These are phyloP conservation scores for Frankliniella intonsa DNA, from an alignment of 2,888 invertebrate species.

Conservation along the genomic window DNA sequence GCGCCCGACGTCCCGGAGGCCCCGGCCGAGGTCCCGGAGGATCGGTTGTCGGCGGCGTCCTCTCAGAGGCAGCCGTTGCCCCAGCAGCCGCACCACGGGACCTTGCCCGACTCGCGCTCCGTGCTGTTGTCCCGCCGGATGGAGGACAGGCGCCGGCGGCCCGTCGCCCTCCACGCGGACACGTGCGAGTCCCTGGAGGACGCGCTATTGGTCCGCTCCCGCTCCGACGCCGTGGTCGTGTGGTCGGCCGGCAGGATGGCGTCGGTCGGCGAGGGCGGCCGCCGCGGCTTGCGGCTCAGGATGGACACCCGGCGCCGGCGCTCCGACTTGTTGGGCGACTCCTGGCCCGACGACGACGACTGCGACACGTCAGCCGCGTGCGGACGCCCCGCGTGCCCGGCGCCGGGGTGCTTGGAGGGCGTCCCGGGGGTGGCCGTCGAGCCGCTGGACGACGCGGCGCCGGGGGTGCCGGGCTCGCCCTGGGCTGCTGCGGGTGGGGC, in stretches of 20 bases:
- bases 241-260: slow-evolving; percentile 39
- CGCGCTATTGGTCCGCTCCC: slow-evolving; percentile 40
- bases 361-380: slow-evolving; percentile 27
- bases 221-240: slow-evolving; percentile 42
- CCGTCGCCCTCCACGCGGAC: slow-evolving; percentile 38
- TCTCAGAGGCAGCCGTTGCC: slow-evolving; percentile 69
- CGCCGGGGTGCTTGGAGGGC: neutral
- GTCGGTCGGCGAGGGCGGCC: slow-evolving; percentile 21
- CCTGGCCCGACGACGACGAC: slow-evolving; percentile 48
- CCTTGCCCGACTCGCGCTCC: slow-evolving; percentile 50
- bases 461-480: neutral
- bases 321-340: slow-evolving; percentile 46
- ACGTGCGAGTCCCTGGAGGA: slow-evolving; percentile 29
- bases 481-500: neutral
- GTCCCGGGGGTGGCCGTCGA: neutral
- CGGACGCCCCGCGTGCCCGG: neutral
- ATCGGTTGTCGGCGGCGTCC: slow-evolving; percentile 45
- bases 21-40: slow-evolving; percentile 42
- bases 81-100: slow-evolving; percentile 84
- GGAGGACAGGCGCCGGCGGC: slow-evolving; percentile 38
- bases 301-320: slow-evolving; percentile 41
- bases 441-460: slow-evolving; percentile 5
- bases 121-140: slow-evolving; percentile 29
- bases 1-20: slow-evolving; percentile 40
- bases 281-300: slow-evolving; percentile 26